phyloP scores from a whole-genome alignment of 2,888 invertebrate species.

The Stenolophus ochropezus region DNA sequence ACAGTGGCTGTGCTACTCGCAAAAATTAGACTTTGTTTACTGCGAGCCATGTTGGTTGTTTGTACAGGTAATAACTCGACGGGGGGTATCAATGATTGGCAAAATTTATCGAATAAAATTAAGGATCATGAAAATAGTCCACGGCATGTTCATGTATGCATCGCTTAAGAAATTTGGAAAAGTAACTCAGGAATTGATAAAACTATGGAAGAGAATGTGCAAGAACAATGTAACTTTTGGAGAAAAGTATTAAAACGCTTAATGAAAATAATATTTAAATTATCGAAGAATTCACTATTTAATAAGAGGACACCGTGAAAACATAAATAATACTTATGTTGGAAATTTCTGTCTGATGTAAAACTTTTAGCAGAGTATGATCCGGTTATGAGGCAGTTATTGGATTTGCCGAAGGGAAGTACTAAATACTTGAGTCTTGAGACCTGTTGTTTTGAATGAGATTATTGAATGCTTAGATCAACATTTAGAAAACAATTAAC shows the following conservation, averaged over 20 bases:
- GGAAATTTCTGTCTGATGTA: neutral
- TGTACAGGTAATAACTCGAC: no score
- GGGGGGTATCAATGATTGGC: no score
- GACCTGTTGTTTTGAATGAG: slow-evolving; percentile 7
- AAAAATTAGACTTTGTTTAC: no score
- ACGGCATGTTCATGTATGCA: slow-evolving; percentile 57
- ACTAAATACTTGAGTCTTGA: no score
- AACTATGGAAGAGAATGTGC: slow-evolving; percentile 59
- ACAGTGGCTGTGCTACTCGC: no score
- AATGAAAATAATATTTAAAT: slow-evolving; percentile 60
- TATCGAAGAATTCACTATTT: slow-evolving; percentile 61
- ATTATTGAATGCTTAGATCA: slow-evolving; percentile 49
- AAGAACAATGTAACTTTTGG: slow-evolving; percentile 62
- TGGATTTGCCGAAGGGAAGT: slow-evolving; percentile 6
- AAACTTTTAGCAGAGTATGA: slow-evolving; percentile 45
- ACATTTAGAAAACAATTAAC: neutral
- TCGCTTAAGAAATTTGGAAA: slow-evolving; percentile 63
- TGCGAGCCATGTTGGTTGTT: no score
- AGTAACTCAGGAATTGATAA: slow-evolving; percentile 61
- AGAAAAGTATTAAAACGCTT: slow-evolving; percentile 60
- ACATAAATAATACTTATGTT: slow-evolving; percentile 44
- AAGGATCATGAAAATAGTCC: no score
- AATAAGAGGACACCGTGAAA: slow-evolving; percentile 61
- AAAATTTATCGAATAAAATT: no score
- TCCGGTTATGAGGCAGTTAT: slow-evolving; percentile 41